phyloP scores from a whole-genome alignment of 1,140 invertebrate species.

The Ectropis grisescens region DNA sequence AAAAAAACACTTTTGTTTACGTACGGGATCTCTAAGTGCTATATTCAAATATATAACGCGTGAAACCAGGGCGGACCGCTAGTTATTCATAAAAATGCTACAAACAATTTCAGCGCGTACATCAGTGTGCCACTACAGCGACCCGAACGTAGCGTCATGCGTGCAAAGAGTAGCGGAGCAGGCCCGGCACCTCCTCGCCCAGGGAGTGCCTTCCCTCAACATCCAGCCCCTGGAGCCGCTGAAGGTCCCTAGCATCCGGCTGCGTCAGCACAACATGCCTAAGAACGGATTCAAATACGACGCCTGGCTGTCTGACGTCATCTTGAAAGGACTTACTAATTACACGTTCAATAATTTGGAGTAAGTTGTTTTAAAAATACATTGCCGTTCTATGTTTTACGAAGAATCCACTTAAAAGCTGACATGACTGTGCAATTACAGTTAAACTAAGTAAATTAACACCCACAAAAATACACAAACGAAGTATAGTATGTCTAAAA shows the following conservation, averaged over 20 bases:
- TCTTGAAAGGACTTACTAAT: slow-evolving; percentile 51
- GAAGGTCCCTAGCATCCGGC: slow-evolving; percentile 46
- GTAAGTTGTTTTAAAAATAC: slow-evolving; percentile 54
- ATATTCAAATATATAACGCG: no score
- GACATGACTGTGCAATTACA: no score
- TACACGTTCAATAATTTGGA: slow-evolving; percentile 61
- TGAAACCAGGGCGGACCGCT: no score
- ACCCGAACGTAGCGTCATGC: slow-evolving; percentile 73
- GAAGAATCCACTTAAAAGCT: no score
- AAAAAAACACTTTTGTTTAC: no score
- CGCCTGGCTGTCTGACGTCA: slow-evolving; percentile 56
- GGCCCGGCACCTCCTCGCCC: slow-evolving; percentile 33
- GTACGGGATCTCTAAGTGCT: no score
- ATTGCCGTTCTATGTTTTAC: background rate
- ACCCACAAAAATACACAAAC: no score
- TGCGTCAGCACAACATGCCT: slow-evolving; percentile 50
- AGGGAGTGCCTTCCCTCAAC: slow-evolving; percentile 41
- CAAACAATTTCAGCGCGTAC: no score
- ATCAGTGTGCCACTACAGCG: slow-evolving; percentile 71
- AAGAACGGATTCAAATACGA: slow-evolving; percentile 57
- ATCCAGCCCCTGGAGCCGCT: slow-evolving; percentile 53
- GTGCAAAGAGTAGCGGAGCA: slow-evolving; percentile 67
- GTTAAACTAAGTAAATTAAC: no score
- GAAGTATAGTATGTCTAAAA: no score
- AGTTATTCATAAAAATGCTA: no score